phyloP scores from a whole-genome alignment of 2,797 vertebrate species.

The Leptodactylus fallax region DNA sequence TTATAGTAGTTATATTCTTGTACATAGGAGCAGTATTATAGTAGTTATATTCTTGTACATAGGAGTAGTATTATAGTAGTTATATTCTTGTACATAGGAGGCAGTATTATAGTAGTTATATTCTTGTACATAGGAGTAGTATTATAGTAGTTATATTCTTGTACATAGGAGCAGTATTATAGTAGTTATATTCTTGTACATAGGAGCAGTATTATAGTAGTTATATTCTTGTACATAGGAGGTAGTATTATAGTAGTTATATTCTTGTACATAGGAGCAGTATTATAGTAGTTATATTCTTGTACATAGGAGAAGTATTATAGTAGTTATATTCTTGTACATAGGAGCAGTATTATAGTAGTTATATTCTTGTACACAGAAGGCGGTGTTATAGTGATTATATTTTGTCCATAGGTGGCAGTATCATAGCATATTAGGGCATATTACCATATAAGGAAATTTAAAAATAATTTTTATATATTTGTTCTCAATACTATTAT shows the following conservation, averaged over 20 bases:
- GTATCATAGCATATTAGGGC: neutral
- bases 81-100: constrained; percentile 11
- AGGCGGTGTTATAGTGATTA: neutral
- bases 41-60: constrained; percentile 7
- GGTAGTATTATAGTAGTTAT: constrained; percentile 10
- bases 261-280: neutral
- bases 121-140: neutral
- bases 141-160: constrained; percentile 10
- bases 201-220: constrained; percentile 11
- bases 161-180: constrained; percentile 7
- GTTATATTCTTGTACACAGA: neutral
- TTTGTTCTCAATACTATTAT: too few species aligned
- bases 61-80: constrained; percentile 16
- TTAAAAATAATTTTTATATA: too few species aligned
- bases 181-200: constrained; percentile 16
- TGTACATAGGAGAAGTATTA: neutral
- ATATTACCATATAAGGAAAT: too few species aligned
- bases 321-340: constrained; percentile 15
- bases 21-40: neutral
- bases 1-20: constrained; percentile 22
- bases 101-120: constrained; percentile 14
- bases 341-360: constrained; percentile 16
- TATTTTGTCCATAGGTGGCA: neutral
- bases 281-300: constrained; percentile 7
- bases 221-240: constrained; percentile 2